phyloP scores from a whole-genome alignment of 2,888 invertebrate species.

The Netelia fuscicornis region DNA sequence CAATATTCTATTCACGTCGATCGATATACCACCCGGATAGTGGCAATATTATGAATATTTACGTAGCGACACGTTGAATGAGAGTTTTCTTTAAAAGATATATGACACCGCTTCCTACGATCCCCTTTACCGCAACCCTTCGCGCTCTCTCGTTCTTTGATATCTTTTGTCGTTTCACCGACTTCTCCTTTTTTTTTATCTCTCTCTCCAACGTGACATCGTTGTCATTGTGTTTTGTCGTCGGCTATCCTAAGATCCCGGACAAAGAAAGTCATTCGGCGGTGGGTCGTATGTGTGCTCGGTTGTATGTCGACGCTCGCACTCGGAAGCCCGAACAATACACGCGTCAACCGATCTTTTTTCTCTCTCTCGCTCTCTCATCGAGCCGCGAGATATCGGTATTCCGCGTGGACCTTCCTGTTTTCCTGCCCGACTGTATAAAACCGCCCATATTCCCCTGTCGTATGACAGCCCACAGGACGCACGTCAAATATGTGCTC shows the following conservation, averaged over 20 bases:
- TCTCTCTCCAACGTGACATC: slow-evolving; percentile 30
- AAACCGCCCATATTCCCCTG: slow-evolving; percentile 10
- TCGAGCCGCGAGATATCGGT: slow-evolving; percentile 59
- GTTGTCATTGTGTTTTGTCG: slow-evolving; percentile 22
- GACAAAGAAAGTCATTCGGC: slow-evolving; percentile 64
- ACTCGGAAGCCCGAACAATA: slow-evolving; percentile 63
- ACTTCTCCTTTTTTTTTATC: slow-evolving; percentile 35
- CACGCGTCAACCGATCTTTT: slow-evolving; percentile 38
- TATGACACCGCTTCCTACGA: not conserved
- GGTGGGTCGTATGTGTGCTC: slow-evolving; percentile 37
- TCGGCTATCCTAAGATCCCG: slow-evolving; percentile 53
- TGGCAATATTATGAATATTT: slow-evolving; percentile 63
- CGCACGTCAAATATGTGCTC: slow-evolving; percentile 63
- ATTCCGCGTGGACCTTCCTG: slow-evolving; percentile 63
- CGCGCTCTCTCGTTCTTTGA: slow-evolving; percentile 51
- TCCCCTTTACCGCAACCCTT: not conserved
- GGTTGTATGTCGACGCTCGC: slow-evolving; percentile 32
- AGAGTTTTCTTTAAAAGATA: slow-evolving; percentile 56
- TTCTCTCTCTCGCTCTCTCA: slow-evolving; percentile 8
- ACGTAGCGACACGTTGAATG: slow-evolving; percentile 58
- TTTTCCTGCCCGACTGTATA: slow-evolving; percentile 41
- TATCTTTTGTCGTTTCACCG: slow-evolving; percentile 65
- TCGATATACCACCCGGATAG: slow-evolving; percentile 61
- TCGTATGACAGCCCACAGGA: slow-evolving; percentile 43
- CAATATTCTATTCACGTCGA: slow-evolving; percentile 61